A percentile compares a stretch with the other conserved stretches of the same genome.
Evolutionary conservation across 2,888 invertebrate genomes (phyloP).

Genomic region (Polyommatus iphigenia): DNA sequence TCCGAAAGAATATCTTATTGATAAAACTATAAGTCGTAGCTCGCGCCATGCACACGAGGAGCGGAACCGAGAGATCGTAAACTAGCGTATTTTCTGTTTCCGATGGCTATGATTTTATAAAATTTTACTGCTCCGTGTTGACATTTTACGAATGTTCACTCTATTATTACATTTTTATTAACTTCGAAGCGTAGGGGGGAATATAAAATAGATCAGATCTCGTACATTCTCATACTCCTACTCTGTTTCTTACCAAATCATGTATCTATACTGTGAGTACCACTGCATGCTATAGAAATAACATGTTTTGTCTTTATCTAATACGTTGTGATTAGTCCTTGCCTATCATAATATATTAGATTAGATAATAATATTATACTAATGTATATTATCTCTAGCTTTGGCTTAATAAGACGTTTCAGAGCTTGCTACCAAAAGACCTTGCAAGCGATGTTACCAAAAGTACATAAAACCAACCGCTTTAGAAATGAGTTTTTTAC

Average conservation of each 20-base stretch:
- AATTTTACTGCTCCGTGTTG: conserved; percentile 63
- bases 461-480: background rate
- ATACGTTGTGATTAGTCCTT: no score
- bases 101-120: conserved; percentile 74
- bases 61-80: conserved; percentile 72
- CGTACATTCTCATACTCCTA: background rate
- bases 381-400: no score
- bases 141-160: conserved; percentile 53
- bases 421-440: background rate
- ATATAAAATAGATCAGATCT: background rate
- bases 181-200: background rate
- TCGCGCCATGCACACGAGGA: conserved; percentile 73
- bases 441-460: background rate
- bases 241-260: background rate
- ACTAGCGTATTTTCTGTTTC: conserved; percentile 74
- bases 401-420: no score
- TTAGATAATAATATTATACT: no score
- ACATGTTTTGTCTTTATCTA: no score
- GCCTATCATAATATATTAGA: no score
- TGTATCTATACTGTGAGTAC: no score
- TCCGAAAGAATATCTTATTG: background rate
- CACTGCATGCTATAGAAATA: no score
- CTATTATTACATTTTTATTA: conserved; percentile 40
- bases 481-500: background rate
- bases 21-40: conserved; percentile 44